phyloP scores from a whole-genome alignment of 2,113 vertebrate species.

The Apteryx mantelli region DNA sequence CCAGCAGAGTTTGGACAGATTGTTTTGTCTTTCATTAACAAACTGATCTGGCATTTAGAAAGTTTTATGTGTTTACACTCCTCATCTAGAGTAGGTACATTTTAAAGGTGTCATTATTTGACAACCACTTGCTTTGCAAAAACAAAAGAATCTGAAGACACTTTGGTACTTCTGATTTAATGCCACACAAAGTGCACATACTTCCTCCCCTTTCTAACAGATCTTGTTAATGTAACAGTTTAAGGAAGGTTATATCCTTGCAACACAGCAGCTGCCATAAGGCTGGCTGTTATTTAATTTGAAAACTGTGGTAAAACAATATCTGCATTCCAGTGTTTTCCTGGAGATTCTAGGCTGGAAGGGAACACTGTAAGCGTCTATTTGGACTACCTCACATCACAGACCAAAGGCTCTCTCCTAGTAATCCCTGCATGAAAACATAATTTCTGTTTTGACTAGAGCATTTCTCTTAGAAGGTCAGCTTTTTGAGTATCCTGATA shows the following conservation, averaged over 20 bases:
- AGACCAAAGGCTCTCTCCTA: not conserved
- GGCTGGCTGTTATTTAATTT: not conserved
- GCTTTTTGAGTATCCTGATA: not conserved
- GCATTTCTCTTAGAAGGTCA: not conserved
- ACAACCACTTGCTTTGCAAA: not conserved
- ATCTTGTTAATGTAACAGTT: not conserved
- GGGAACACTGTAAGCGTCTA: not conserved
- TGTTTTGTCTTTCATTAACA: not conserved
- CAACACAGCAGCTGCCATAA: not conserved
- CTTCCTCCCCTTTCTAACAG: not conserved
- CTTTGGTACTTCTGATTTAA: not conserved
- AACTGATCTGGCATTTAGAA: accelerated
- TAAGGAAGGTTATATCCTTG: not conserved
- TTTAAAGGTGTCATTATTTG: not conserved
- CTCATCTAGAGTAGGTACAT: not conserved
- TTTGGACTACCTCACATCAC: not conserved
- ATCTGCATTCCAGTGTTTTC: not conserved
- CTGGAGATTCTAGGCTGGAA: not conserved
- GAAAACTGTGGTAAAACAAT: not conserved
- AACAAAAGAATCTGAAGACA: not conserved
- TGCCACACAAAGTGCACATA: not conserved
- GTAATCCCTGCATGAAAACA: not conserved
- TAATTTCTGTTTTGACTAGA: not conserved
- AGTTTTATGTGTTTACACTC: not conserved
- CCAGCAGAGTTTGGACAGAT: not conserved